A percentile compares a stretch with the other conserved stretches of the same genome.
Evolutionary conservation across 2,113 vertebrate genomes (phyloP).

Genomic region (Symphodus melops): DNA sequence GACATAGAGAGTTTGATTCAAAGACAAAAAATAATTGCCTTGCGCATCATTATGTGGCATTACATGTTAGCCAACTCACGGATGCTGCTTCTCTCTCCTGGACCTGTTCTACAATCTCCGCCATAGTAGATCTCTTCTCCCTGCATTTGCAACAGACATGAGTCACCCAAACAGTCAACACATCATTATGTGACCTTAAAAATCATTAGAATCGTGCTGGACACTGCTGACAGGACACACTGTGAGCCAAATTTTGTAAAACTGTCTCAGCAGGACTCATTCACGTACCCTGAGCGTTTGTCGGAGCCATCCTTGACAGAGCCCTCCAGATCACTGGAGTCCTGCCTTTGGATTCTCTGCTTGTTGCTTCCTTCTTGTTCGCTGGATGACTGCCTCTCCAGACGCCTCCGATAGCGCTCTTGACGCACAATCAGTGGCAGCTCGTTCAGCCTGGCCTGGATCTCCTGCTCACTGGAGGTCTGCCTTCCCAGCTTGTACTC

Average conservation of each 20-base stretch:
- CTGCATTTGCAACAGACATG: conserved; percentile 58
- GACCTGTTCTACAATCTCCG: conserved; percentile 94
- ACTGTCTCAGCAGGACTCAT: conserved; percentile 7
- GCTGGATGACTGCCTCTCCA: conserved; percentile 85
- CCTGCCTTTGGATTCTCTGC: conserved; percentile 87
- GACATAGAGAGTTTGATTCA: conserved; percentile 1
- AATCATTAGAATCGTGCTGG: conserved; percentile 4
- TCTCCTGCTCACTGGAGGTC: conserved; percentile 86
- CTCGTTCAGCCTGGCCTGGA: conserved; percentile 85
- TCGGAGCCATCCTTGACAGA: conserved; percentile 83
- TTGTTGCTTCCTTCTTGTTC: conserved; percentile 86
- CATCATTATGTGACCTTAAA: conserved; percentile 22
- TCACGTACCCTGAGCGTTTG: conserved; percentile 80
- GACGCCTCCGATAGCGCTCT: conserved; percentile 81
- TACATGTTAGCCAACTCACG: conserved; percentile 58
- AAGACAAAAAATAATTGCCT: neutral
- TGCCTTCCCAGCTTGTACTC: conserved; percentile 83
- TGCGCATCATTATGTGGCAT: neutral
- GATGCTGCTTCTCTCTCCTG: conserved; percentile 90
- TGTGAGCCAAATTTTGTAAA: conserved; percentile 21
- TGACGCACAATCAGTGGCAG: conserved; percentile 83
- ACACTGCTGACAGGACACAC: conserved; percentile 25
- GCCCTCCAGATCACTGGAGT: conserved; percentile 91
- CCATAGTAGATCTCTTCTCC: conserved; percentile 89
- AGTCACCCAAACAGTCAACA: conserved; percentile 42